Evolutionary conservation across 2,888 invertebrate genomes (phyloP).

Genomic region (Pegoplata infirma): DNA sequence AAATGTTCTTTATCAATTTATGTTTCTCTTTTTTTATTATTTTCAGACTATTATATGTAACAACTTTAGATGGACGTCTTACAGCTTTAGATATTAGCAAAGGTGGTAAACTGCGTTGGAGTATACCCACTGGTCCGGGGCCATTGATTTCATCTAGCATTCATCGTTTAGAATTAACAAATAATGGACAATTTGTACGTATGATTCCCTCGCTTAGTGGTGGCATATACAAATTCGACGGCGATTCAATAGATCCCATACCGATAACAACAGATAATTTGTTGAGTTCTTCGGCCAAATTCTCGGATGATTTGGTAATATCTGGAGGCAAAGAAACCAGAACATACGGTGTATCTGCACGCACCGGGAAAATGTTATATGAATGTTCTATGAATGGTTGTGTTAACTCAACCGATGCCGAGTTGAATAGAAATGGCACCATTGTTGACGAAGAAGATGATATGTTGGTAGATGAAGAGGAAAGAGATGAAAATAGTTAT

Average conservation of each 20-base stretch:
- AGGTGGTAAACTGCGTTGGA: conserved; percentile 87
- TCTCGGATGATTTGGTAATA: conserved; percentile 90
- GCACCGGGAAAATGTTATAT: conserved; percentile 85
- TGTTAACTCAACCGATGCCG: conserved; percentile 82
- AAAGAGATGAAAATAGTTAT: conserved; percentile 62
- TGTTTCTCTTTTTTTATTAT: conserved; percentile 2
- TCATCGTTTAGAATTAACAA: conserved; percentile 89
- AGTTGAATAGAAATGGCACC: conserved; percentile 39
- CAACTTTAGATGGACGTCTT: conserved; percentile 93
- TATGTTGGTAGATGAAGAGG: conserved; percentile 37
- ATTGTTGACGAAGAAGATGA: conserved; percentile 39
- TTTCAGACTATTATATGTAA: conserved; percentile 87
- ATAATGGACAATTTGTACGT: conserved; percentile 90
- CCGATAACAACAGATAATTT: conserved; percentile 93
- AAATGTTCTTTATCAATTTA: not conserved
- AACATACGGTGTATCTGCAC: conserved; percentile 90
- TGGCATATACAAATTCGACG: conserved; percentile 93
- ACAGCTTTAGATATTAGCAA: conserved; percentile 87
- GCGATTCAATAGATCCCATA: conserved; percentile 90
- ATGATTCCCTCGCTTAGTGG: conserved; percentile 96
- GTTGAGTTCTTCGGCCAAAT: conserved; percentile 90
- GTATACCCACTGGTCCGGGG: conserved; percentile 85
- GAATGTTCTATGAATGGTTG: conserved; percentile 88
- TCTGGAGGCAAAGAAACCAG: conserved; percentile 93
- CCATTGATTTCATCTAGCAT: conserved; percentile 93